Percentiles rank a stretch among this genome's conserved stretches.
Conservation (phyloP, 1,140 invertebrate genomes). For the Metaphire vulgaris region DNA sequence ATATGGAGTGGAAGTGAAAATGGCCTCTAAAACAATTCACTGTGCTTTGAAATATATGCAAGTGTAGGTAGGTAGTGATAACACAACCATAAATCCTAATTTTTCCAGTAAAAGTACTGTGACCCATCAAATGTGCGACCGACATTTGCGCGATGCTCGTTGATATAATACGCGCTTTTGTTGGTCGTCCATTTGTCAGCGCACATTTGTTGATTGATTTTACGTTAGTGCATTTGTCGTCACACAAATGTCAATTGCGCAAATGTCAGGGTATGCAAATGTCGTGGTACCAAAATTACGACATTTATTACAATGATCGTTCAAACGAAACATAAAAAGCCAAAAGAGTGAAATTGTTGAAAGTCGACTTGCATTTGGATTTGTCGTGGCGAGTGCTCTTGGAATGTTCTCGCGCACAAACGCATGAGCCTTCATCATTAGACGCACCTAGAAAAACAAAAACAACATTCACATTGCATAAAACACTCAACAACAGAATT, state of each 20-base stretch:
- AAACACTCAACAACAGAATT: neutral
- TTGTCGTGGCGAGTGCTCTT: conserved; percentile 44
- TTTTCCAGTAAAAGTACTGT: too few species aligned
- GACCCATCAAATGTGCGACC: too few species aligned
- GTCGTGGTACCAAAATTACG: neutral
- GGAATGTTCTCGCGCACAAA: conserved; percentile 66
- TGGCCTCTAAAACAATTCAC: too few species aligned
- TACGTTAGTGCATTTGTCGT: neutral
- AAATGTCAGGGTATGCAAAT: neutral
- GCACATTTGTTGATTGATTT: neutral
- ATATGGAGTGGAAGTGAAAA: too few species aligned
- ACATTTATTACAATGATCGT: neutral
- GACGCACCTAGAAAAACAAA: conserved; percentile 59
- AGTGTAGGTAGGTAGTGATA: too few species aligned
- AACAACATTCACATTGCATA: conserved; percentile 21
- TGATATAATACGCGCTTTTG: too few species aligned
- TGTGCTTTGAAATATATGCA: too few species aligned
- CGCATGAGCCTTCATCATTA: conserved; percentile 79
- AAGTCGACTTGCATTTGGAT: neutral
- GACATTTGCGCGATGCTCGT: too few species aligned
- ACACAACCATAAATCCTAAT: too few species aligned
- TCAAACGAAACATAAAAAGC: neutral
- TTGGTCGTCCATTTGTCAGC: neutral
- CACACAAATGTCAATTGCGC: neutral
- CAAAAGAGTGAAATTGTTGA: neutral